A percentile compares a stretch with the other conserved stretches of the same genome.
phyloP scores from a whole-genome alignment of 2,888 invertebrate genomes.

The Dermolepida albohirtum region DNA sequence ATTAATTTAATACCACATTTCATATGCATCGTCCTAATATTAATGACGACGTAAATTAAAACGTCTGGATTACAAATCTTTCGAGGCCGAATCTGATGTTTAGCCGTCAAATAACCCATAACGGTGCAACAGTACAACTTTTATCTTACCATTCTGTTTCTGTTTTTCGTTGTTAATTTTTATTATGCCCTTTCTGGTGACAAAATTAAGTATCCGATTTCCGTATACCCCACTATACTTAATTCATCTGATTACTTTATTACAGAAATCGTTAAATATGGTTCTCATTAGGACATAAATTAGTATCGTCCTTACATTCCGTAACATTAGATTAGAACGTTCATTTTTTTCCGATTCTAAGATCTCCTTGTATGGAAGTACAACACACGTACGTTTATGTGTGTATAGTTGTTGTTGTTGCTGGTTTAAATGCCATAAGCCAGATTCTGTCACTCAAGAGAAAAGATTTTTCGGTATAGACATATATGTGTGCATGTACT shows the following conservation, averaged over 20 bases:
- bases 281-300: conserved; percentile 40
- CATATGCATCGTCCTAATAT: too few relatives aligned
- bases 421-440: too few relatives aligned
- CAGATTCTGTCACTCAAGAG: too few relatives aligned
- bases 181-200: too few relatives aligned
- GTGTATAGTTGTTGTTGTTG: too few relatives aligned
- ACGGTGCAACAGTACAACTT: conserved; percentile 17
- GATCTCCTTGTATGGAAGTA: too few relatives aligned
- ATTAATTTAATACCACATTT: too few relatives aligned
- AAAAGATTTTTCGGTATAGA: too few relatives aligned
- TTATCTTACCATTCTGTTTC: neutral
- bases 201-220: too few relatives aligned
- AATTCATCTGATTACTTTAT: conserved; percentile 24
- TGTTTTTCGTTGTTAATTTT: conserved; percentile 20
- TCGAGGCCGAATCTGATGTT: conserved; percentile 1
- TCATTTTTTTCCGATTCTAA: too few relatives aligned
- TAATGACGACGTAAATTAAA: neutral
- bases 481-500: too few relatives aligned
- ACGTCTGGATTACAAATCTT: conserved; percentile 9
- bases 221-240: neutral
- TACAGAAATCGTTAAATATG: conserved; percentile 37
- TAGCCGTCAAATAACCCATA: conserved; percentile 17
- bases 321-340: conserved; percentile 26
- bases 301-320: conserved; percentile 34
- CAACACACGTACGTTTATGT: too few relatives aligned